A percentile compares a stretch with the other conserved stretches of the same genome.
Evolutionary conservation across 2,113 vertebrate species (phyloP).

Genomic region (Alouatta palliata): DNA sequence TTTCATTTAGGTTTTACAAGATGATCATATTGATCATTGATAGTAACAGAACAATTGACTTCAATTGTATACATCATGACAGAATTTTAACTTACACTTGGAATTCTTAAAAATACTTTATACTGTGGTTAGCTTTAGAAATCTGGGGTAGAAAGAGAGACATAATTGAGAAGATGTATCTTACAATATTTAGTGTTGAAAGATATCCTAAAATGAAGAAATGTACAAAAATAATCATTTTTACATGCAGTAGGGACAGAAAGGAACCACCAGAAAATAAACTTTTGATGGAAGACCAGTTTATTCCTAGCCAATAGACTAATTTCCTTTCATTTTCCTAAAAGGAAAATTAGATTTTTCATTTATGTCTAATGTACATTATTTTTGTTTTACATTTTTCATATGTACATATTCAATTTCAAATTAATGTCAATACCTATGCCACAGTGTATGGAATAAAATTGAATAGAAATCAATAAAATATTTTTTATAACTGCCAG

Average conservation of each 20-base stretch:
- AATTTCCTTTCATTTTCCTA: not conserved
- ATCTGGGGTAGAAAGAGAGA: not conserved
- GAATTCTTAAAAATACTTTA: not conserved
- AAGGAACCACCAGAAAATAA: not conserved
- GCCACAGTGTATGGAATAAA: not conserved
- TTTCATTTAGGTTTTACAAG: slow-evolving; percentile 42
- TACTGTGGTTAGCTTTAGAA: not conserved
- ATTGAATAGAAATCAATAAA: not conserved
- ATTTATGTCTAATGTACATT: not conserved
- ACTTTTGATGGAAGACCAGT: not conserved
- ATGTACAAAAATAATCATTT: not conserved
- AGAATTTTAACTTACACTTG: not conserved
- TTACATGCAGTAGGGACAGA: not conserved
- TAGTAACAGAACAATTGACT: not conserved
- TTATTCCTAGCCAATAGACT: not conserved
- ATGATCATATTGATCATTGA: not conserved
- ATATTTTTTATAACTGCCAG: slow-evolving; percentile 29
- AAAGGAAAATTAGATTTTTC: not conserved
- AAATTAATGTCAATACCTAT: not conserved
- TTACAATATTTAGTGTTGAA: not conserved
- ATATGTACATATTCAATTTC: not conserved
- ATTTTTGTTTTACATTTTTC: not conserved
- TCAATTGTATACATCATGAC: not conserved
- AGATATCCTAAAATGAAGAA: not conserved
- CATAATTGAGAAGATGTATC: not conserved